A percentile compares a stretch with the other conserved stretches of the same genome.
Conservation (phyloP, 2,797 vertebrate genomes). For the Lagocephalus sceleratus region DNA sequence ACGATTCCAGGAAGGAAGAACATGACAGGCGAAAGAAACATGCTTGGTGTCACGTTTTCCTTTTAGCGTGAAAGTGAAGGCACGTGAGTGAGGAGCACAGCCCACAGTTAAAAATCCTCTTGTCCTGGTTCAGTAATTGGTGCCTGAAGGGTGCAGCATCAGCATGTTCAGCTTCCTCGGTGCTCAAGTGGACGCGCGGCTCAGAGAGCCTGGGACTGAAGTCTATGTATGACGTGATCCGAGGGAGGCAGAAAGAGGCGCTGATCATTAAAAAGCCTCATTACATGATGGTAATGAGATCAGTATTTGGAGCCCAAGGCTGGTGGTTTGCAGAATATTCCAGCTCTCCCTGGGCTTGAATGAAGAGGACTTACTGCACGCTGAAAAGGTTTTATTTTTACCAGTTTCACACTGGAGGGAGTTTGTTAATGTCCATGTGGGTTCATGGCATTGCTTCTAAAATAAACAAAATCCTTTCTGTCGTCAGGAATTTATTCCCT, state of each 20-base stretch:
- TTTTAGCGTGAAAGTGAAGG: conserved; percentile 13
- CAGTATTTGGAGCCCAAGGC: conserved; percentile 54
- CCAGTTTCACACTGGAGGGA: conserved; percentile 6
- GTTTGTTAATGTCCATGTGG: conserved; percentile 22
- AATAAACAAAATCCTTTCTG: conserved; percentile 9
- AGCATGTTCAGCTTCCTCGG: conserved; percentile 56
- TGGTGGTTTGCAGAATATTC: conserved; percentile 43
- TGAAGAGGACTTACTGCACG: conserved; percentile 32
- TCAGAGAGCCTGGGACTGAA: conserved; percentile 45
- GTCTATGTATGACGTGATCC: conserved; percentile 63
- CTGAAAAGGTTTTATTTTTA: conserved; percentile 19
- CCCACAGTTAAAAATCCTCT: conserved; percentile 51
- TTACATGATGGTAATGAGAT: conserved; percentile 70
- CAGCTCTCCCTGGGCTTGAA: conserved; percentile 26
- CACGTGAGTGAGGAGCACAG: conserved; percentile 29
- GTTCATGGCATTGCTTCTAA: conserved; percentile 31
- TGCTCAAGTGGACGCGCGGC: conserved; percentile 49
- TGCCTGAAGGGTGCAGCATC: conserved; percentile 59
- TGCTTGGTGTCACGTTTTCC: neutral
- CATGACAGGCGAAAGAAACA: no score
- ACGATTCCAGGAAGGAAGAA: no score
- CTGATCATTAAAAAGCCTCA: conserved; percentile 58
- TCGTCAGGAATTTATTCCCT: neutral
- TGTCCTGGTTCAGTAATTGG: conserved; percentile 65
- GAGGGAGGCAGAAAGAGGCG: conserved; percentile 39